These are phyloP conservation scores for Lepidurus arcticus DNA, from an alignment of 1,140 invertebrate genomes.

Conservation along the genomic window DNA sequence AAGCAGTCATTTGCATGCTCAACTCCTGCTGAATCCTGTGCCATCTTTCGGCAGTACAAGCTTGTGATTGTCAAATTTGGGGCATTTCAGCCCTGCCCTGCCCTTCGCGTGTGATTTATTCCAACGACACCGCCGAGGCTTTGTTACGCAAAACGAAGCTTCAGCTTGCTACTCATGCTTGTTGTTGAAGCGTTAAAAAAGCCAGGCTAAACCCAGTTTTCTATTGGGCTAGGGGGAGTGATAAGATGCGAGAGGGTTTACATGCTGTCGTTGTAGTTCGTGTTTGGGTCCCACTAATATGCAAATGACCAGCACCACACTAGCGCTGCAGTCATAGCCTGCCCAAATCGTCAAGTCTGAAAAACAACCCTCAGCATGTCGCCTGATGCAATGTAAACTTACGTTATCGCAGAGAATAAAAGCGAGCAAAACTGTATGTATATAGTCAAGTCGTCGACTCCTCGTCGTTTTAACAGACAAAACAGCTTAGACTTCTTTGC, in stretches of 20 bases:
- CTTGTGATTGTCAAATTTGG: conserved; percentile 19
- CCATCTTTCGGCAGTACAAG: conserved; percentile 6
- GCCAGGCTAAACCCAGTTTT: background rate
- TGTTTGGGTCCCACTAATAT: conserved; percentile 19
- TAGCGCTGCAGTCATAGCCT: background rate
- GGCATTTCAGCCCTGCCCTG: background rate
- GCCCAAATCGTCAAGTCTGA: background rate
- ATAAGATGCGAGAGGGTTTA: conserved; percentile 14
- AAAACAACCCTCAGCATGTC: conserved; percentile 3
- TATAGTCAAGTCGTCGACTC: conserved; percentile 8
- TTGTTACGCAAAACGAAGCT: conserved; percentile 14
- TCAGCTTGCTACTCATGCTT: background rate
- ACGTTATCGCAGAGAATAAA: background rate
- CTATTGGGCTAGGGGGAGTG: conserved; percentile 17
- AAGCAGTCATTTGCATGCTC: conserved; percentile 7
- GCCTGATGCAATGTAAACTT: conserved; percentile 8
- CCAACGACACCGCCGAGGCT: background rate
- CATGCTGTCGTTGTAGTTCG: background rate
- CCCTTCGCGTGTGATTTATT: background rate
- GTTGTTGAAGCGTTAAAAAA: conserved; percentile 16
- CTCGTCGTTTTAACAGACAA: conserved; percentile 15
- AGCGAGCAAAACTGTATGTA: background rate
- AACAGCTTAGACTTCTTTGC: background rate
- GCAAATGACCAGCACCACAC: conserved; percentile 15
- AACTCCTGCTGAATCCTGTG: background rate